Base-by-base conservation (phyloP, 2,888 invertebrate genomes). In the Atherix ibis region DNA sequence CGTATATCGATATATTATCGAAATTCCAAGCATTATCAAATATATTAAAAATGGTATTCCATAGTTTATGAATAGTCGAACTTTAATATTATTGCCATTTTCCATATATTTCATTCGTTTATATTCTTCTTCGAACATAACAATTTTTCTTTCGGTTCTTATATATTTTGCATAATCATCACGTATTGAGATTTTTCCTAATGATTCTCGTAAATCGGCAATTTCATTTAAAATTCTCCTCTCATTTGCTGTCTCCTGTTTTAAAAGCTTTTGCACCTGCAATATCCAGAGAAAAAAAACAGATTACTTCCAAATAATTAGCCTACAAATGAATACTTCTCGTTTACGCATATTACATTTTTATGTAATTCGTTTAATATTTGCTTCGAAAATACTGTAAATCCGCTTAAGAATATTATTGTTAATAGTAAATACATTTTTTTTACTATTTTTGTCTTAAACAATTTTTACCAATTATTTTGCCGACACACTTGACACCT, bases 1-100 rank as follows among this genome's bases (percentile, higher is more conserved):
- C 3, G 56, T 56, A 14, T 56, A 48, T 18, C 68, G 54, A 46
- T 64, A 63, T 24, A 56, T 53, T 15, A 67, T 42, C 12, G 62
- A 58, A 13, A 66, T 46, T 5, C 28, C 8, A 14, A 34, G 18
- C 2, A 53, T 35, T 2, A 65, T 29, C 4, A 68, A 46, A 3
- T 54, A 30, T 2, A 63, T 8, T 4, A 54, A 48, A 5, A 65
- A 44, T 44, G 62, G 62, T 4, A 58, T 39, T 2, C 51, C 59
- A 48, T 65, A 68, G 27, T 24, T 32, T 4, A 31, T 31, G 5
- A 32, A 37, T 24, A 37, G 41, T 18, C 40, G 34, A 3, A 39
- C 34, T 12, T 37, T 32, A 1, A 40, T 16, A 14, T 36, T 32
- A 6, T 33, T 18, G 2, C 25, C 29, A 5, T 27, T 27, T 12